Percentiles rank a stretch among this genome's conserved stretches.
Evolutionary conservation across 2,113 vertebrate genomes (phyloP).

Genomic region (Lasiurus borealis): DNA sequence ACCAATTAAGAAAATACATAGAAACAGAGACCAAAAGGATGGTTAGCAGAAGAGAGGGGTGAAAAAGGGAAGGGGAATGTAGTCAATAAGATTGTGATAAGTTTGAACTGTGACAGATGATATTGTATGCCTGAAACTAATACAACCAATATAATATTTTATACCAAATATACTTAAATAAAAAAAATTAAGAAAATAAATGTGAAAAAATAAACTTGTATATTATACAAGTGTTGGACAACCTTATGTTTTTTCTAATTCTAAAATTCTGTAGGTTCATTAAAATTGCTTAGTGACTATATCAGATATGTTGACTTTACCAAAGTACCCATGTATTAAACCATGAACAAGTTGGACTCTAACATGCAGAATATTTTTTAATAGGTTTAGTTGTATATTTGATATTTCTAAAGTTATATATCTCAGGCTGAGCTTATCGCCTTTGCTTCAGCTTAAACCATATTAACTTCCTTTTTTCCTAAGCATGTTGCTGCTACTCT

Average conservation of each 20-base stretch:
- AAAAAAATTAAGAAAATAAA: background rate
- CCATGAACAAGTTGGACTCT: background rate
- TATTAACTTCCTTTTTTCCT: background rate
- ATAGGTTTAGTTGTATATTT: background rate
- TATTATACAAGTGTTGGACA: background rate
- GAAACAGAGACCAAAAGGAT: background rate
- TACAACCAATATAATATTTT: background rate
- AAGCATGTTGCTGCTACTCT: background rate
- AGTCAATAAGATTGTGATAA: background rate
- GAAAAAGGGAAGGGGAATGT: background rate
- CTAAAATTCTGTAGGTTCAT: slow-evolving; percentile 14
- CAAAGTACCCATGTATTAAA: background rate
- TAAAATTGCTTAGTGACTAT: background rate
- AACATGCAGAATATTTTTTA: background rate
- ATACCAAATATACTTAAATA: background rate
- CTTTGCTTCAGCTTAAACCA: background rate
- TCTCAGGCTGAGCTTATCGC: background rate
- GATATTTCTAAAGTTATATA: background rate
- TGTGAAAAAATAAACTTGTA: background rate
- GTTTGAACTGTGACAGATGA: background rate
- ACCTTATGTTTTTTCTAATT: slow-evolving; percentile 39
- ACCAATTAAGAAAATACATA: background rate
- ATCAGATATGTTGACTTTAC: background rate
- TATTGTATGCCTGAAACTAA: background rate
- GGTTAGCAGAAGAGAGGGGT: background rate